These are phyloP conservation scores for Dinoponera quadriceps DNA, from an alignment of 1,140 invertebrate species.

Conservation along the genomic window DNA sequence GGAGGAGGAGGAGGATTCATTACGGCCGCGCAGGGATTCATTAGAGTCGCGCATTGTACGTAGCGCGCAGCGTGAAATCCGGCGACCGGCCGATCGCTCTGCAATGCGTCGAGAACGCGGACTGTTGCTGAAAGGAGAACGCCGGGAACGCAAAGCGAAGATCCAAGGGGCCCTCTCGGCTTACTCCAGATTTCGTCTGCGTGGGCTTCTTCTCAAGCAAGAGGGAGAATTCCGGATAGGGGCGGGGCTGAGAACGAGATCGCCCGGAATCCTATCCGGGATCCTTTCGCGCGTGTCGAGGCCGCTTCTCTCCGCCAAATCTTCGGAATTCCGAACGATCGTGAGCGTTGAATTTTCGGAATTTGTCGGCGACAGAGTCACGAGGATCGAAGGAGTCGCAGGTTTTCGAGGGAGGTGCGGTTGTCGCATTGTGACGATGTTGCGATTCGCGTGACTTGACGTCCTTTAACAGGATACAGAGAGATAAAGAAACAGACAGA, in stretches of 20 bases:
- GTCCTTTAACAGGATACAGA: constrained; percentile 39
- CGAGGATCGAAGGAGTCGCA: constrained; percentile 6
- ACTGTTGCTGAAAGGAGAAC: background rate
- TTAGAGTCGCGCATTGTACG: constrained; percentile 21
- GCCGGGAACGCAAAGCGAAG: background rate
- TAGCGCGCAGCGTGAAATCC: constrained; percentile 26
- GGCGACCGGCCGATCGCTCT: constrained; percentile 9
- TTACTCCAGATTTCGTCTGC: background rate
- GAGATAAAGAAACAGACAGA: background rate
- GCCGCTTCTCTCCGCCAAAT: background rate
- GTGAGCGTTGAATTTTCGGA: background rate
- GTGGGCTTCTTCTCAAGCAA: background rate
- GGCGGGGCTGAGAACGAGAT: background rate
- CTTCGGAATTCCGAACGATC: background rate
- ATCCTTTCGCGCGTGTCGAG: too few species aligned
- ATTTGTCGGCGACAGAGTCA: background rate
- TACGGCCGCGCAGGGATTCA: constrained; percentile 17
- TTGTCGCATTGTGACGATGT: constrained; percentile 37
- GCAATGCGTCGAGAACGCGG: constrained; percentile 10
- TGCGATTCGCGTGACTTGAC: constrained; percentile 33
- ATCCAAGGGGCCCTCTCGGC: background rate
- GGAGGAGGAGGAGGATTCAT: constrained; percentile 25
- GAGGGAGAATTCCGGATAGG: too few species aligned
- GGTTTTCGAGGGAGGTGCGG: constrained; percentile 24
- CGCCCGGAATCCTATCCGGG: background rate